Conservation (phyloP, 2,888 invertebrate species). For the Nymphalis polychloros region DNA sequence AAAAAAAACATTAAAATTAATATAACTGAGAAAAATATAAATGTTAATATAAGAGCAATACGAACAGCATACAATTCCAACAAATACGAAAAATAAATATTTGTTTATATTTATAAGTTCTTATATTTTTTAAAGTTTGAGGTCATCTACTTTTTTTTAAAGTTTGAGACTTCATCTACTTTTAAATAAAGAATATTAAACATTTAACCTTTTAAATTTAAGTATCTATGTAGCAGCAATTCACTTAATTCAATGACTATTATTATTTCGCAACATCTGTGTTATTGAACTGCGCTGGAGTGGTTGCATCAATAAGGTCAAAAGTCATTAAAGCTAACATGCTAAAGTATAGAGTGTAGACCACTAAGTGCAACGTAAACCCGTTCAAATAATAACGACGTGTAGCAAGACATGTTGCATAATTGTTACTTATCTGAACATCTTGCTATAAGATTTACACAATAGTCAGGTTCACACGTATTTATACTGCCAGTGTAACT, state of each 20-base stretch:
- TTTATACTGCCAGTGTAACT: slow-evolving; percentile 14
- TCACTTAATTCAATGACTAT: not conserved
- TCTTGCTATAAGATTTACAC: slow-evolving; percentile 54
- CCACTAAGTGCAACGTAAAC: slow-evolving; percentile 50
- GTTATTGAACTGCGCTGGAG: slow-evolving; percentile 18
- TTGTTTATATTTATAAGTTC: too few relatives aligned
- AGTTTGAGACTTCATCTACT: too few relatives aligned
- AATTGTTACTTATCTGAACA: slow-evolving; percentile 58
- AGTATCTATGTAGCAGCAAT: not conserved
- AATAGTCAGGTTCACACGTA: slow-evolving; percentile 46
- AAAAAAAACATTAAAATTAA: too few relatives aligned
- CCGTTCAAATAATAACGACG: slow-evolving; percentile 50
- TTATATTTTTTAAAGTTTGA: too few relatives aligned
- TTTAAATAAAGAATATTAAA: too few relatives aligned
- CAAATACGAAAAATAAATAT: too few relatives aligned
- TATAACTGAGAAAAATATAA: too few relatives aligned
- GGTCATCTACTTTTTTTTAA: too few relatives aligned
- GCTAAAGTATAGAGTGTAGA: slow-evolving; percentile 36
- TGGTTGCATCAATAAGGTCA: slow-evolving; percentile 18
- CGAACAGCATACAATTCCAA: too few relatives aligned
- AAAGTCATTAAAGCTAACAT: slow-evolving; percentile 15
- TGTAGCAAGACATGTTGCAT: slow-evolving; percentile 52
- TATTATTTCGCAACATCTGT: slow-evolving; percentile 23
- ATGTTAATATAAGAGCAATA: too few relatives aligned
- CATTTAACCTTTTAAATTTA: not conserved